Evolutionary conservation across 2,888 invertebrate genomes (phyloP), one percentile per base, ranked within the genome.

Genomic region (Gisinianus flammeolus): DNA sequence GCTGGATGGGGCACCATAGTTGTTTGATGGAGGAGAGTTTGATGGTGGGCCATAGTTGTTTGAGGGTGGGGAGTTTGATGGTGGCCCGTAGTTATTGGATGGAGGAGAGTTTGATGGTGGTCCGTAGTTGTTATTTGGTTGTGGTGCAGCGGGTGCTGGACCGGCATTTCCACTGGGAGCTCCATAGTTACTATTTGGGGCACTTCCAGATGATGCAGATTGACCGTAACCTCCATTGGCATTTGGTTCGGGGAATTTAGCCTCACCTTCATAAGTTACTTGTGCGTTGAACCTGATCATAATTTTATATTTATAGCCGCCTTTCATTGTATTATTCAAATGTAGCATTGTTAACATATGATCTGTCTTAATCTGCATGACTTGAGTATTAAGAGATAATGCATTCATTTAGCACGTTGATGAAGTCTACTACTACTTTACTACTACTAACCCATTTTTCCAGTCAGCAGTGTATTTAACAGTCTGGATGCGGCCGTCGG

Each of bases 281-380:
- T 83, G 80, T 24, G 84, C 84, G 70, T 83, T 84, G 82, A 84
- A 84, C n/a, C n/a, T n/a, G n/a, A n/a, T n/a, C n/a, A n/a, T n/a
- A n/a, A n/a, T n/a, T n/a, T n/a, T n/a, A n/a, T n/a, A n/a, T n/a
- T n/a, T n/a, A n/a, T n/a, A n/a, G n/a, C n/a, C n/a, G n/a, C n/a
- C n/a, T n/a, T n/a, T n/a, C n/a, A n/a, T n/a, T n/a, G n/a, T n/a
- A n/a, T n/a, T n/a, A n/a, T n/a, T n/a, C n/a, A n/a, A n/a, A n/a
- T n/a, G n/a, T n/a, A n/a, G n/a, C n/a, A n/a, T n/a, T n/a, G n/a
- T n/a, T n/a, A n/a, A n/a, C n/a, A n/a, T n/a, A n/a, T n/a, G n/a
- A n/a, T n/a, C n/a, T n/a, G n/a, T n/a, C n/a, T n/a, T n/a, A n/a
- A n/a, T n/a, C n/a, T n/a, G n/a, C n/a, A n/a, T n/a, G n/a, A n/a